Evolutionary conservation across 2,113 vertebrate species (phyloP), one percentile per base, ranked within the genome.

Genomic region (Chlamydotis undulata): DNA sequence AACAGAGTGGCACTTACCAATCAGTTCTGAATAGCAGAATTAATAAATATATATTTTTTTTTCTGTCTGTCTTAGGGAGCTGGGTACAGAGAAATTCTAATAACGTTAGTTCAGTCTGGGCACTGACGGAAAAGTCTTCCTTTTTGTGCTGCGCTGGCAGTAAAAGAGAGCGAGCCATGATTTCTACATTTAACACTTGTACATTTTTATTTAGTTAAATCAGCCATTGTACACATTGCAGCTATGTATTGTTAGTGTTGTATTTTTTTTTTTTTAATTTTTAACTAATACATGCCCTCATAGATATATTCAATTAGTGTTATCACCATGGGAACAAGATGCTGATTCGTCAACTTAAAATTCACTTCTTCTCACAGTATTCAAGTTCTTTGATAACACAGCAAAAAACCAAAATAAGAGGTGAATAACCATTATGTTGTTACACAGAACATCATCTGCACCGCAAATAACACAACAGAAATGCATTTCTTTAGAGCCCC

Each of bases 261-360:
- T 98, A 95, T 97, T 98, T 98, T 98, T 95, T 98, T 95, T 83
- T 93, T 98, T 98, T 98, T 94, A 96, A 93, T 98, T 98, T 98
- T 98, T 98, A 99, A 99, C 98, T 98, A 99, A 98, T 98, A 99
- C 99, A 99, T 99, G 99, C 99, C 99, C 98, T 98, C 98, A 98
- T 98, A 99, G 98, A 99, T 99, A 99, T 98, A 99, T 98, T 98
- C 98, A 98, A 98, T 99, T 99, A 99, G 98, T 98, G 98, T 99
- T 98, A 98, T 98, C 98, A 99, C 98, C 98, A 99, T 99, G 98
- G 98, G 98, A 99, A 99, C 98, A 99, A 98, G 98, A 99, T 99
- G 98, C 98, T 98, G 98, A 98, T 97, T 98, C 97, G 87, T 98
- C 97, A 99, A 99, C 98, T 98, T 97, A 99, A 99, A 99, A 98